Percentiles rank a stretch among this genome's conserved stretches.
Evolutionary conservation across 2,888 invertebrate species (phyloP).

Genomic region (Cataglyphis albicans): DNA sequence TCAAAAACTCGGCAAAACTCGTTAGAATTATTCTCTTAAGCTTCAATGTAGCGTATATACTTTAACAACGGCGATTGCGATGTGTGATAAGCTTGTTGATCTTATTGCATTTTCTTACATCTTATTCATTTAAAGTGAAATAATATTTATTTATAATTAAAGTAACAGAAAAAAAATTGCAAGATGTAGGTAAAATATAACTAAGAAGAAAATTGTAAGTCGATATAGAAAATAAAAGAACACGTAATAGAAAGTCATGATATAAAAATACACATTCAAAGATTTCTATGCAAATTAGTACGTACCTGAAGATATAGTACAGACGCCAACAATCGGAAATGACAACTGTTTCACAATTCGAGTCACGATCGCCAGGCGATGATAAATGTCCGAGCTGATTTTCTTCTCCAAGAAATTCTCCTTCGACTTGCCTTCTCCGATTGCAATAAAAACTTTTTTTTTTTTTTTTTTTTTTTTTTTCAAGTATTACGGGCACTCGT

Average conservation of each 20-base stretch:
- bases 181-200: background rate
- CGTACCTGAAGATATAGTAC: slow-evolving; percentile 33
- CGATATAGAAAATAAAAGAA: background rate
- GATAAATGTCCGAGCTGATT: background rate
- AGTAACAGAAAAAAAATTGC: background rate
- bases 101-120: background rate
- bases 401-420: background rate
- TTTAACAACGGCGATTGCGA: slow-evolving; percentile 2
- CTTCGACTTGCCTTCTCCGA: background rate
- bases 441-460: background rate
- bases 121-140: background rate
- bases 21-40: slow-evolving; percentile 29
- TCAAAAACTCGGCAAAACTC: slow-evolving; percentile 10
- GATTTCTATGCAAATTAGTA: background rate
- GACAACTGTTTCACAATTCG: slow-evolving; percentile 14
- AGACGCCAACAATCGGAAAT: background rate
- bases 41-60: background rate
- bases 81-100: background rate
- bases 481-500: slow-evolving; percentile 1
- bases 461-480: no score
- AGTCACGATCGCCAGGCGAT: slow-evolving; percentile 15
- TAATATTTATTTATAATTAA: background rate
- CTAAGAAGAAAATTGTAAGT: background rate
- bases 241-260: background rate
- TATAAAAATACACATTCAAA: background rate